Percentiles rank a stretch among this genome's conserved stretches.
Conservation (phyloP, 37 sponge, comb jelly and placozoan species). For the Aplysina aerophoba region DNA sequence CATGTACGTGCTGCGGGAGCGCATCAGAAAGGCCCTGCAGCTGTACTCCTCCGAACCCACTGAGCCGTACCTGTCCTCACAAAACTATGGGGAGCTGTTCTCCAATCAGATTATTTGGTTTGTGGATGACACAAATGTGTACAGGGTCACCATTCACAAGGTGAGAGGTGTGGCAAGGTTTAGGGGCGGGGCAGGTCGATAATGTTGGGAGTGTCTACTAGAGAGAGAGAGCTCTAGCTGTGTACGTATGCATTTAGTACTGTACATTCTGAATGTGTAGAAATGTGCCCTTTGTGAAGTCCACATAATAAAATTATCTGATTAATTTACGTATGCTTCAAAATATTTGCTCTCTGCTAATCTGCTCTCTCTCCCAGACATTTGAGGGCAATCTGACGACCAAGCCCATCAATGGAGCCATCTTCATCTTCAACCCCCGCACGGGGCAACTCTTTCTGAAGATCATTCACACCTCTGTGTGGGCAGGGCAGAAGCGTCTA, state of each 20-base stretch:
- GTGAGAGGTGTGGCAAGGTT: too few relatives aligned
- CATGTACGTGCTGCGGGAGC: conserved; percentile 95
- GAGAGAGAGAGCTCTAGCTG: too few relatives aligned
- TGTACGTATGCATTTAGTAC: too few relatives aligned
- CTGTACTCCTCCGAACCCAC: conserved; percentile 98
- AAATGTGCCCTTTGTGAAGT: too few relatives aligned
- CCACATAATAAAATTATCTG: too few relatives aligned
- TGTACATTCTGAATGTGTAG: too few relatives aligned
- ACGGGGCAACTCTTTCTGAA: conserved; percentile 99
- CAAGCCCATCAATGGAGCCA: conserved; percentile 99
- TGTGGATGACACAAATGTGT: conserved; percentile 99
- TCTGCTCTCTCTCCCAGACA: conserved; percentile 60
- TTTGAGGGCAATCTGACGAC: conserved; percentile 99
- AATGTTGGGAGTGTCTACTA: too few relatives aligned
- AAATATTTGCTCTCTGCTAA: too few relatives aligned
- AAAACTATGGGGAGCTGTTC: conserved; percentile 99
- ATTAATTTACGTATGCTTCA: too few relatives aligned
- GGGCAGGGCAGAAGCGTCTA: conserved; percentile 99
- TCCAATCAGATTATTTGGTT: conserved; percentile 99
- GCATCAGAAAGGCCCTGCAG: conserved; percentile 97
- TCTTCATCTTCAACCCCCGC: conserved; percentile 99
- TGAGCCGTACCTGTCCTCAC: conserved; percentile 99
- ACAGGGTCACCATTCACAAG: conserved; percentile 99
- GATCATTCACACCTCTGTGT: conserved; percentile 99
- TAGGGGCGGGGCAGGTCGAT: too few relatives aligned